Base-by-base conservation (phyloP, 2,113 vertebrate species). In the Coptodon rendalli region DNA sequence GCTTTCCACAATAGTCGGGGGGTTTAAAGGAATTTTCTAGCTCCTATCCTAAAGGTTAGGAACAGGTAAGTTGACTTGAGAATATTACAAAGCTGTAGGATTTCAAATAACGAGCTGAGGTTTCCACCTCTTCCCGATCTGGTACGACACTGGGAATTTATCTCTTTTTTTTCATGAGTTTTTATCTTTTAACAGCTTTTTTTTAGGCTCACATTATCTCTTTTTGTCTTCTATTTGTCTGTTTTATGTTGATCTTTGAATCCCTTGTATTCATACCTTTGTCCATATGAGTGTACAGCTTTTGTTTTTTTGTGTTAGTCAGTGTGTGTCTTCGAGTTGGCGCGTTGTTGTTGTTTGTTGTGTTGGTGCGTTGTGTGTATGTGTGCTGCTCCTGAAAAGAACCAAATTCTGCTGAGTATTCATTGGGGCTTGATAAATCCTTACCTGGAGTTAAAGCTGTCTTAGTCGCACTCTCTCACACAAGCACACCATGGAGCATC, bases 361-460 rank as follows among this genome's bases (percentile, higher is more conserved):
- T 61, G 17, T 81, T 29, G 7, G 12, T 52, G 13, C 2, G 48
- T 57, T 86, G 54, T 83, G 61, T 79, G 43, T 40, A 13, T 68
- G 63, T 68, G 63, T 7, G 10, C 56, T 90, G 85, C 86, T 66
- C 34, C 63, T 50, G 86, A 93, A 85, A 85, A 87, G 76, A 68
- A 63, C 83, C 10, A 81, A 85, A 95, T 91, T 87, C 93, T 81
- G 88, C 84, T 89, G 88, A 91, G 93, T 94, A 56, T 93, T 93
- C 89, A 93, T 90, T 90, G 87, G 22, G 22, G 56, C 52, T 82
- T 90, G 81, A 92, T 84, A 94, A 95, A 94, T 88, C 78, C 84
- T 92, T 92, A 93, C 93, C 94, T 86, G 89, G 71, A 86, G 85
- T 94, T 88, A 88, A 79, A 90, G 83, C 85, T 91, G 82, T 90